Percentiles rank a stretch among this genome's conserved stretches.
These are phyloP conservation scores for Gobius niger DNA, from an alignment of 2,113 vertebrate species.

Conservation along the genomic window DNA sequence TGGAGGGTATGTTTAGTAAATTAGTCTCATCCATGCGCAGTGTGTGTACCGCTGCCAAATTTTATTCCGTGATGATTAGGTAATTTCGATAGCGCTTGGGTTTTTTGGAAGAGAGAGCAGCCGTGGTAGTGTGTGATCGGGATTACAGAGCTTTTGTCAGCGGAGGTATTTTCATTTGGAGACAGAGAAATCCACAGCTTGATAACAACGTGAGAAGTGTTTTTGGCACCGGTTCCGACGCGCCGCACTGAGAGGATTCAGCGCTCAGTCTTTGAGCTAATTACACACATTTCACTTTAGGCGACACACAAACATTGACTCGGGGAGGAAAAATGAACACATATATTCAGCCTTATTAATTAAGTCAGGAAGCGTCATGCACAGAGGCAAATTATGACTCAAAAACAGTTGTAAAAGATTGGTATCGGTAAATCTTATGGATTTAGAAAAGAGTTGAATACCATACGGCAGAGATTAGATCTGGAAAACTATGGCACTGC, in stretches of 20 bases:
- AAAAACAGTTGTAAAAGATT: neutral
- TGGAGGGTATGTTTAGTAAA: conserved; percentile 99
- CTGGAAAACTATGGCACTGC: neutral
- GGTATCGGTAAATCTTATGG: neutral
- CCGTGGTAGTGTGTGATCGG: conserved; percentile 84
- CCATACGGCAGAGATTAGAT: neutral
- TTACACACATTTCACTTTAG: conserved; percentile 11
- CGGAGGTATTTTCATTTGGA: conserved; percentile 36
- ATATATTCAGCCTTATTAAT: neutral
- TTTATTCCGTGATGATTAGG: conserved; percentile 99
- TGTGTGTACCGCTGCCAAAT: conserved; percentile 99
- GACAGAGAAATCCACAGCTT: conserved; percentile 11
- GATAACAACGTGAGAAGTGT: conserved; percentile 26
- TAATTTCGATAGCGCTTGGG: conserved; percentile 92
- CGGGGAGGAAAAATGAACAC: neutral
- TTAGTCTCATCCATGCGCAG: conserved; percentile 99
- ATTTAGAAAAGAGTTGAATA: neutral
- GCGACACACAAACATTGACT: conserved; percentile 1
- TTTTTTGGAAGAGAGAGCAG: conserved; percentile 89
- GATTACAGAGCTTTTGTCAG: conserved; percentile 48
- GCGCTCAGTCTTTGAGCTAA: conserved; percentile 7
- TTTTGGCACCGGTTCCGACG: conserved; percentile 23
- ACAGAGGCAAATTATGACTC: neutral
- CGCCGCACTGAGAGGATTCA: conserved; percentile 13
- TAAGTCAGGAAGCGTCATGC: neutral